A percentile compares a stretch with the other conserved stretches of the same genome.
These are phyloP conservation scores for Pyrocoelia pectoralis DNA, from an alignment of 2,888 invertebrate genomes.

Conservation along the genomic window DNA sequence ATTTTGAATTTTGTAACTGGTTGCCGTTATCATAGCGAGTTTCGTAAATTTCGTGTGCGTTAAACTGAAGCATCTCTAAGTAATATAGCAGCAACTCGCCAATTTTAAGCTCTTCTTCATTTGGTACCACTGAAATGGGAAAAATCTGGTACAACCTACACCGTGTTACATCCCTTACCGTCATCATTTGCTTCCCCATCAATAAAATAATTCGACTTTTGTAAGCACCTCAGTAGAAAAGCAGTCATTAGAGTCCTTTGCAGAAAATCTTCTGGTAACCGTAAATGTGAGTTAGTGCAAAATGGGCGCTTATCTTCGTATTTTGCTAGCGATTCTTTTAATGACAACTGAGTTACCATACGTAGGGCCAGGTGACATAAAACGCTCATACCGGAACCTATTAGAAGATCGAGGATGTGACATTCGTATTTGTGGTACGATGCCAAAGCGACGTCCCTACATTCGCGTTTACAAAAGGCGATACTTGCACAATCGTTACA, in stretches of 20 bases:
- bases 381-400: slow-evolving; percentile 82
- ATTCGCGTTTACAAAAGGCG: slow-evolving; percentile 75
- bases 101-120: slow-evolving; percentile 66
- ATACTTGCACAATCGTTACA: slow-evolving; percentile 79
- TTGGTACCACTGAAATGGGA: slow-evolving; percentile 50
- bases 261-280: slow-evolving; percentile 74
- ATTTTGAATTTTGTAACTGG: slow-evolving; percentile 62
- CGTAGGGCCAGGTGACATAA: slow-evolving; percentile 78
- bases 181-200: slow-evolving; percentile 56
- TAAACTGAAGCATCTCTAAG: slow-evolving; percentile 82
- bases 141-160: neutral
- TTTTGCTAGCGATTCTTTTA: slow-evolving; percentile 61
- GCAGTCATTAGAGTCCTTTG: slow-evolving; percentile 80
- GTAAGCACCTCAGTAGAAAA: slow-evolving; percentile 76
- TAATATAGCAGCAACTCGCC: slow-evolving; percentile 73
- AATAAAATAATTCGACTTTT: slow-evolving; percentile 72
- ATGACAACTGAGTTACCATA: slow-evolving; percentile 75
- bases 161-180: slow-evolving; percentile 44
- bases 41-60: slow-evolving; percentile 85
- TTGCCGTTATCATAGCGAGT: slow-evolving; percentile 65
- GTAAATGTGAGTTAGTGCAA: slow-evolving; percentile 69
- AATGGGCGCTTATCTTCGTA: slow-evolving; percentile 67
- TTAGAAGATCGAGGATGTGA: slow-evolving; percentile 74
- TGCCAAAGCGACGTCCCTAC: slow-evolving; percentile 69
- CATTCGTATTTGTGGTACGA: slow-evolving; percentile 82